Percentiles rank a stretch among this genome's conserved stretches.
Conservation (phyloP, 2,888 invertebrate genomes). For the Keiferia lycopersicella region DNA sequence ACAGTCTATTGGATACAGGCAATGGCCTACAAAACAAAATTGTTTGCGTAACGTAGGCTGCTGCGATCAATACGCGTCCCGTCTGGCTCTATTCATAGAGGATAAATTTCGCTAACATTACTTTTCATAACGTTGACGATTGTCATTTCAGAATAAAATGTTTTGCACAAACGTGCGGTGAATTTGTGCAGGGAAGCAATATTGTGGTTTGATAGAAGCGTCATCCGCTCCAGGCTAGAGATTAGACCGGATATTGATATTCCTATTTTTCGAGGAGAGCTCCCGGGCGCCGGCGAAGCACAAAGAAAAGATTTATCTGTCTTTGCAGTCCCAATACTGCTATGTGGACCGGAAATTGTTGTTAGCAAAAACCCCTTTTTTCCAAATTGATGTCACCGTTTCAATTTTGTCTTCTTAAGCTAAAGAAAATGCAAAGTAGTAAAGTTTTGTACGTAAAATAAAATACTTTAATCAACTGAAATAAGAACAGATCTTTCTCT, state of each 20-base stretch:
- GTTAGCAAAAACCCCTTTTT: constrained; percentile 25
- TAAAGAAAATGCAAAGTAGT: not conserved
- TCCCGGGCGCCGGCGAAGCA: constrained; percentile 22
- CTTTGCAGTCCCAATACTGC: constrained; percentile 11
- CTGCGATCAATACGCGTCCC: constrained; percentile 13
- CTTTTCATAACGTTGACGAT: not conserved
- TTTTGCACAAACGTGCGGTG: constrained; percentile 13
- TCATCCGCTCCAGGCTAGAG: constrained; percentile 27
- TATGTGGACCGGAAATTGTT: constrained; percentile 20
- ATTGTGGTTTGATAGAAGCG: constrained; percentile 16
- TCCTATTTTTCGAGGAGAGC: constrained; percentile 26
- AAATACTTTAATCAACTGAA: not conserved
- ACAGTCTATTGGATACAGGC: not conserved
- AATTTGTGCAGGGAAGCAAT: constrained; percentile 7
- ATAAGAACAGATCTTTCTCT: not conserved
- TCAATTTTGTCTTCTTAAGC: not conserved
- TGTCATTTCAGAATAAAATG: not conserved
- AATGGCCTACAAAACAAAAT: not conserved
- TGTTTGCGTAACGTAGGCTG: constrained; percentile 8
- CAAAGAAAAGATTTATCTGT: constrained; percentile 24
- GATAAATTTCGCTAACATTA: not conserved
- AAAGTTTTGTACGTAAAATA: not conserved
- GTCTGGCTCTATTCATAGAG: constrained; percentile 15
- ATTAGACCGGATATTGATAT: constrained; percentile 35
- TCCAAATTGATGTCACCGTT: constrained; percentile 16